Conservation (phyloP, 2,113 vertebrate genomes). For the Hippocampus mohnikei region DNA sequence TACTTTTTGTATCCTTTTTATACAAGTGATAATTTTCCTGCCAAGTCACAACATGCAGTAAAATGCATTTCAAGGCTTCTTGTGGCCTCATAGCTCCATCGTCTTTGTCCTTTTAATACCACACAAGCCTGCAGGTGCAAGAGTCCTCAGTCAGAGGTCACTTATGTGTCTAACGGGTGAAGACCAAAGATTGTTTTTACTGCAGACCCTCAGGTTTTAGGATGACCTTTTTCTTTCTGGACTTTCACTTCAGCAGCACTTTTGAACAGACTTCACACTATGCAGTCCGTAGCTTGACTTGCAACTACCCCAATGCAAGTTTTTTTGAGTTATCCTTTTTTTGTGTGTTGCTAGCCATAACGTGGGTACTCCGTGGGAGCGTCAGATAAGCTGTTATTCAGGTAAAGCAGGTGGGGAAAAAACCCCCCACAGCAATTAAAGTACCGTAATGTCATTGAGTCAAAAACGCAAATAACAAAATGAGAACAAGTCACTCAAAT, state of each 20-base stretch:
- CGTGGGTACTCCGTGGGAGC: no score
- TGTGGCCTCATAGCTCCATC: background rate
- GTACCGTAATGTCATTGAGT: no score
- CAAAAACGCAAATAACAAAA: no score
- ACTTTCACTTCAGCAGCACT: background rate
- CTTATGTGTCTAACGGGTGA: background rate
- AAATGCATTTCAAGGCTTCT: background rate
- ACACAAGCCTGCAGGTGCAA: background rate
- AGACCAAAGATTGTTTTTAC: background rate
- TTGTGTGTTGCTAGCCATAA: no score
- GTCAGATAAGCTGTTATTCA: no score
- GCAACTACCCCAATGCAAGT: no score
- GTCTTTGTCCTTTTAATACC: background rate
- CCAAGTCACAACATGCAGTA: background rate
- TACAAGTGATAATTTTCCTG: background rate
- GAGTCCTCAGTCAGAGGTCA: background rate
- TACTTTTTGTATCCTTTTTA: background rate
- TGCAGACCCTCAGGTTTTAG: background rate
- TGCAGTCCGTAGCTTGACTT: no score
- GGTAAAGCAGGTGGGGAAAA: no score
- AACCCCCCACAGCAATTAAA: no score
- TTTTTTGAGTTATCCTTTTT: no score
- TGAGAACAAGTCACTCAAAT: no score
- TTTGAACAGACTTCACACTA: background rate
- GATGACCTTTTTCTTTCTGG: background rate